phyloP scores from a whole-genome alignment of 2,113 vertebrate species.

The Actenoides hombroni region DNA sequence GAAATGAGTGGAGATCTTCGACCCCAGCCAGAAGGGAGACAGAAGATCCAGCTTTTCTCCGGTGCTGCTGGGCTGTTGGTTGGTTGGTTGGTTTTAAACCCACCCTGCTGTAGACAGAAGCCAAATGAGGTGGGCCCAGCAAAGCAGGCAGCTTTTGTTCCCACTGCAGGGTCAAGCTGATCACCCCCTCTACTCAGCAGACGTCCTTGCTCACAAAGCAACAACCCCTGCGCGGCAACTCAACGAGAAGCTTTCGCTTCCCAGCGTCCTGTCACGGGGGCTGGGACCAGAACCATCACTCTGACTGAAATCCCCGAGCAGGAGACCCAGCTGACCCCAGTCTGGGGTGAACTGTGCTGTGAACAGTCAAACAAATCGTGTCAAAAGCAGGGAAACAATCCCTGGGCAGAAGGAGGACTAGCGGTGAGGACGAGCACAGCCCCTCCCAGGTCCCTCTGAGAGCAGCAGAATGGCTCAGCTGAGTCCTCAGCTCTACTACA shows the following conservation, averaged over 20 bases:
- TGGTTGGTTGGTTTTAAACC: background rate
- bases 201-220: background rate
- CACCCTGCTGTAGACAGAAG: background rate
- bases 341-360: rapidly evolving
- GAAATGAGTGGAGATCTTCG: background rate
- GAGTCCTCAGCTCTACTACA: background rate
- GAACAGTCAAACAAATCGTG: too few species aligned
- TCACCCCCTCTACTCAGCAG: rapidly evolving
- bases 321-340: background rate
- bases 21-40: rapidly evolving
- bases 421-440: background rate
- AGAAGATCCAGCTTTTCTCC: background rate
- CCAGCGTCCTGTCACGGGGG: background rate
- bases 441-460: background rate
- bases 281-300: background rate
- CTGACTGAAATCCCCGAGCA: background rate
- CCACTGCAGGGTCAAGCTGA: background rate
- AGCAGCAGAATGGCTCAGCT: background rate
- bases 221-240: background rate
- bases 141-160: background rate
- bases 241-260: rapidly evolving
- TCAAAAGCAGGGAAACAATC: background rate
- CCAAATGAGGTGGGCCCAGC: background rate
- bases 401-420: background rate
- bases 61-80: background rate